These are phyloP conservation scores for Ptilorrhoa leucosticta DNA, from an alignment of 2,113 vertebrate genomes.

Conservation along the genomic window DNA sequence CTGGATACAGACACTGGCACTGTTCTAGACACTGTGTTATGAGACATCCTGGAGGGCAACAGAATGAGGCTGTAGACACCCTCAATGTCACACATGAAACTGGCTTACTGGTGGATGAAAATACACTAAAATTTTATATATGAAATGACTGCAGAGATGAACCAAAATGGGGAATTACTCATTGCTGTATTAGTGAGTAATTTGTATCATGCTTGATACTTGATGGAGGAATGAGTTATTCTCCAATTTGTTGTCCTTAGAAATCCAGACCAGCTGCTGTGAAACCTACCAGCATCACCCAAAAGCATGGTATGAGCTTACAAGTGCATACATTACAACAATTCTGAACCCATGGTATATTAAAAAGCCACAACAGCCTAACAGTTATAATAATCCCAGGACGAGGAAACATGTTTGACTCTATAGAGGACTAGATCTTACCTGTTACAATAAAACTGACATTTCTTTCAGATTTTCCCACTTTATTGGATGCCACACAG, in stretches of 20 bases:
- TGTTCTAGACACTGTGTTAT: neutral
- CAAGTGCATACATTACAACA: neutral
- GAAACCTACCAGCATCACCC: neutral
- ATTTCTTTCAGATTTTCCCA: constrained; percentile 81
- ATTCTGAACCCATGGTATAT: neutral
- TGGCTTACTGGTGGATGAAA: neutral
- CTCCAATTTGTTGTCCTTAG: neutral
- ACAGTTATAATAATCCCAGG: neutral
- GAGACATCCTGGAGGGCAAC: neutral
- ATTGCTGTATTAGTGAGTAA: neutral
- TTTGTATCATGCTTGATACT: neutral
- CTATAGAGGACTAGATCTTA: constrained; percentile 53
- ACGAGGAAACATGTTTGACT: neutral
- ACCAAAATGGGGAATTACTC: neutral
- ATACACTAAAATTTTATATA: neutral
- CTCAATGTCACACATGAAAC: neutral
- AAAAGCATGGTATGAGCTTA: neutral
- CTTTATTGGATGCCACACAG: constrained; percentile 86
- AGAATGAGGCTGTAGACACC: neutral
- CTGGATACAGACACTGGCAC: neutral
- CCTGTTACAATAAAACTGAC: constrained; percentile 90
- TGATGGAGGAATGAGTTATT: neutral
- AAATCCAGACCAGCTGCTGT: neutral
- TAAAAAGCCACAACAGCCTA: neutral
- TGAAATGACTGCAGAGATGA: neutral